phyloP scores from a whole-genome alignment of 2,888 invertebrate species.

The Archaeoteleia sp. region DNA sequence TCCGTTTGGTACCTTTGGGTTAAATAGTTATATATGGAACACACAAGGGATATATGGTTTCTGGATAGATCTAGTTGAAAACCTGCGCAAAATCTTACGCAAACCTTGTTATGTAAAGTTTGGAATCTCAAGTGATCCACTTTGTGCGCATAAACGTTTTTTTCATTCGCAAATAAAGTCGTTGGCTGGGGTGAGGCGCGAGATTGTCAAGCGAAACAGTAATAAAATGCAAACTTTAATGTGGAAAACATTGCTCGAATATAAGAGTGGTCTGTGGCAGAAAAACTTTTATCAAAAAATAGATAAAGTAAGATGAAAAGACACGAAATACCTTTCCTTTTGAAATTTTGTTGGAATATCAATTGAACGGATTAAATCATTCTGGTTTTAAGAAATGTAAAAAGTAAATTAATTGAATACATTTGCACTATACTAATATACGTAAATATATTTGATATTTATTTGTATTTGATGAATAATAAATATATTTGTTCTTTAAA shows the following conservation, averaged over 20 bases:
- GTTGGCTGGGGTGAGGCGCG: constrained; percentile 21
- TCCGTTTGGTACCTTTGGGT: constrained; percentile 1
- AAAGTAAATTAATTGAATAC: too few relatives aligned
- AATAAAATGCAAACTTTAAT: constrained; percentile 31
- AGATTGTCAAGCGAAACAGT: constrained; percentile 30
- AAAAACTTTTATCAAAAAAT: constrained; percentile 12
- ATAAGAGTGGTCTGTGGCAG: constrained; percentile 11
- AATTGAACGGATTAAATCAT: too few relatives aligned
- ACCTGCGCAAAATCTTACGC: constrained; percentile 19
- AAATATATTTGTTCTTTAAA: too few relatives aligned
- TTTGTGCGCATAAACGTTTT: constrained; percentile 30
- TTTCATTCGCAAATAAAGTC: constrained; percentile 32
- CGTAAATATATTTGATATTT: too few relatives aligned
- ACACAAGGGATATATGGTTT: too few relatives aligned
- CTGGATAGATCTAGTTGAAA: constrained; percentile 11
- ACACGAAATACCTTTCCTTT: constrained; percentile 1
- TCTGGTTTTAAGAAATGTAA: too few relatives aligned
- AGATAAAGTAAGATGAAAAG: constrained; percentile 4
- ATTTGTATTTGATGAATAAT: too few relatives aligned
- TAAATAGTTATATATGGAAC: constrained; percentile 6
- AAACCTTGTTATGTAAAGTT: constrained; percentile 26
- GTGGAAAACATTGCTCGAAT: constrained; percentile 9
- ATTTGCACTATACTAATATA: too few relatives aligned
- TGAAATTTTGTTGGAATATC: neutral
- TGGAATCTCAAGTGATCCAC: constrained; percentile 17